Evolutionary conservation across 2,888 invertebrate genomes (phyloP).

Genomic region (Ferrisia virgata): DNA sequence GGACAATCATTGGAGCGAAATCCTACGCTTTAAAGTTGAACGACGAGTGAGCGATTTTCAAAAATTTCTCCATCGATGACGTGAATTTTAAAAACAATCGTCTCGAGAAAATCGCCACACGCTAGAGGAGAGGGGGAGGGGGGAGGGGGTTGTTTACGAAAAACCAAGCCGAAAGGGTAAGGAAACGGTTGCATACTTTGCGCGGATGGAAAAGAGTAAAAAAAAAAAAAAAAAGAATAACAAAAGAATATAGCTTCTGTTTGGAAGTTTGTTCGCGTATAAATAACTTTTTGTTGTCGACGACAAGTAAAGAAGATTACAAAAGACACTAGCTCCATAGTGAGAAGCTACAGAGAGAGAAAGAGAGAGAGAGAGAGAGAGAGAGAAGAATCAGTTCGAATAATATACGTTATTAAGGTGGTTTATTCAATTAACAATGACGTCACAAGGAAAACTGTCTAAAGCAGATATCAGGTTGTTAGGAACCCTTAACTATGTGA

Average conservation of each 20-base stretch:
- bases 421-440: constrained; percentile 45
- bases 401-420: constrained; percentile 45
- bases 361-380: background rate
- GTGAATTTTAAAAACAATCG: constrained; percentile 22
- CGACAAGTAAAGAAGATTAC: constrained; percentile 41
- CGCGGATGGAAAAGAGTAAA: no score
- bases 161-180: background rate
- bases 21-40: background rate
- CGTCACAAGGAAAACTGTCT: constrained; percentile 40
- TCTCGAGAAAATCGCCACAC: background rate
- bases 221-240: background rate
- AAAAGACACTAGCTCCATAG: constrained; percentile 18
- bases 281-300: constrained; percentile 39
- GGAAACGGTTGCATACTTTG: no score
- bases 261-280: constrained; percentile 42
- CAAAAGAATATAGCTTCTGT: constrained; percentile 21
- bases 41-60: background rate
- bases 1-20: background rate
- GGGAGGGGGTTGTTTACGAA: background rate
- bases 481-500: constrained; percentile 43
- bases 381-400: background rate
- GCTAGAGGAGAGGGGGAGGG: background rate
- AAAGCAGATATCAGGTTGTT: constrained; percentile 43
- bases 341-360: background rate
- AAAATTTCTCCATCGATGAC: constrained; percentile 16